Evolutionary conservation across 2,888 invertebrate genomes (phyloP), one percentile per base, ranked within the genome.

Genomic region (Muschampia plurimacula): DNA sequence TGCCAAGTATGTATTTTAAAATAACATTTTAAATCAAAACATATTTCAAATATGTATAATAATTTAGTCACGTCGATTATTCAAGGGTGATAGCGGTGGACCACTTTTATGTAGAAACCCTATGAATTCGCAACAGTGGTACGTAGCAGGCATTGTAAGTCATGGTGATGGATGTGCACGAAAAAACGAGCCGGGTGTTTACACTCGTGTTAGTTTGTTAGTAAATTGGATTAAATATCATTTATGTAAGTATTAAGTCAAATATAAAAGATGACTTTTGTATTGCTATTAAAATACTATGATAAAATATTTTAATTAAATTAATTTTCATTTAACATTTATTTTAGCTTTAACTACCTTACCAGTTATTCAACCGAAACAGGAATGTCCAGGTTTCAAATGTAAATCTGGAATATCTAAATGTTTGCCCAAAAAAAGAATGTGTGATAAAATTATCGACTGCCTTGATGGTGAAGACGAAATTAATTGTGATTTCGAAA

Each of bases 111-210:
- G 98, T 89, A 96, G 95, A 84, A 96, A 96, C 87, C 96, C 96
- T 57, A 91, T 94, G 73, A 95, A 95, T 81, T 87, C 94, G 0
- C 95, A 95, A 75, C 96, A 96, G 82, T 97, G 97, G 97, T 97
- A 97, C 84, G 93, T 97, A 74, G 97, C 96, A 6, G 98, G 98
- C 0, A 95, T 98, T 67, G 97, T 98, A 0, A 98, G 98, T 82
- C 98, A 98, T 83, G 98, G 98, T 36, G 96, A 97, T 80, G 98
- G 98, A 3, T 98, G 98, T 87, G 98, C 96, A 28, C 95, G 97
- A 77, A 96, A 96, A 68, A 95, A 96, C 74, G 97, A 98, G 84
- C 97, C 97, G 22, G 98, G 98, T 2, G 97, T 96, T 64, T 98
- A 98, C 82, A 97, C 98, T 0, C 95, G 97, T 88, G 96, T 98